Conservation (phyloP, 2,888 invertebrate species). For the Ectropis crepuscularia region DNA sequence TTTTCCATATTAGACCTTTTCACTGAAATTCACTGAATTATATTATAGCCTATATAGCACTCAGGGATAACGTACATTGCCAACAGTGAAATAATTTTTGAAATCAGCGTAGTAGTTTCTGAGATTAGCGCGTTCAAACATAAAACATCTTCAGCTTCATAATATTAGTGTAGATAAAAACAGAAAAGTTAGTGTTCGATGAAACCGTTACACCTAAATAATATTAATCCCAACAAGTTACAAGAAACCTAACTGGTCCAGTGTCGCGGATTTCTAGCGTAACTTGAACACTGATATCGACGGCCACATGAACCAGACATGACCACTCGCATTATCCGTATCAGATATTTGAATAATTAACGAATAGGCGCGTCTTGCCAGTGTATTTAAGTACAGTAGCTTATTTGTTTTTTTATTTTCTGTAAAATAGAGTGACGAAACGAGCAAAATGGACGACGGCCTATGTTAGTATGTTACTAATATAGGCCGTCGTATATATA, state of each 20-base stretch:
- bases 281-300: constrained; percentile 37
- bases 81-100: too few species aligned
- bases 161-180: too few species aligned
- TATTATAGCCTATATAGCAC: too few species aligned
- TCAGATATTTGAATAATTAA: constrained; percentile 44
- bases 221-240: neutral
- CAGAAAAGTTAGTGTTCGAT: neutral
- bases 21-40: too few species aligned
- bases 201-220: neutral
- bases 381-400: constrained; percentile 19
- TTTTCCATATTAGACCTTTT: too few species aligned
- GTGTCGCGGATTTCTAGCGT: constrained; percentile 33
- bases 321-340: constrained; percentile 38
- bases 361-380: constrained; percentile 11
- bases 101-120: too few species aligned
- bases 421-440: neutral
- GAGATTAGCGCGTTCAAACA: too few species aligned
- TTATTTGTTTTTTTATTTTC: constrained; percentile 1
- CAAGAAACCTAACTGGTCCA: constrained; percentile 11
- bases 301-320: constrained; percentile 28
- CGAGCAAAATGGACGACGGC: too few species aligned
- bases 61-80: too few species aligned
- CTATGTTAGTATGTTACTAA: too few species aligned
- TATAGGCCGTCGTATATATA: too few species aligned
- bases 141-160: too few species aligned